Percentiles rank a stretch among this genome's conserved stretches.
These are phyloP conservation scores for Microcebus jonahi DNA, from an alignment of 2,113 vertebrate species.

Conservation along the genomic window DNA sequence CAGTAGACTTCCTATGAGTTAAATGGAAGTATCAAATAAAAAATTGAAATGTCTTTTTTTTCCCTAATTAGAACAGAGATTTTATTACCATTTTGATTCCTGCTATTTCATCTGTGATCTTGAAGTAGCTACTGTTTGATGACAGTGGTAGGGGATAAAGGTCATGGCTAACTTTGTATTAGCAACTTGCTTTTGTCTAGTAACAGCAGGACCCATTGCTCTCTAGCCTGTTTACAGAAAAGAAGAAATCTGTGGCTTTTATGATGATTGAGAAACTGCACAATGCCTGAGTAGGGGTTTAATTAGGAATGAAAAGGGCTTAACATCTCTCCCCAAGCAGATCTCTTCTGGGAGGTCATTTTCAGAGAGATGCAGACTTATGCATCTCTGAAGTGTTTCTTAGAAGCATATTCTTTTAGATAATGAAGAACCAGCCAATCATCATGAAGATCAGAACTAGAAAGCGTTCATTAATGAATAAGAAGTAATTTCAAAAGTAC, in stretches of 20 bases:
- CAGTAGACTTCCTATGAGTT: not conserved
- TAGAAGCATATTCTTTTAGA: not conserved
- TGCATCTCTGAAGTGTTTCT: not conserved
- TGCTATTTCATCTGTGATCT: constrained; percentile 8
- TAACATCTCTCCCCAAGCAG: not conserved
- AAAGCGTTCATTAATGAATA: not conserved
- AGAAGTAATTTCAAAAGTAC: not conserved
- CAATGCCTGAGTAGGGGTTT: not conserved
- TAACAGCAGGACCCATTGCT: not conserved
- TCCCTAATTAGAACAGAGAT: constrained; percentile 44
- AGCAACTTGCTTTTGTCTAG: constrained; percentile 36
- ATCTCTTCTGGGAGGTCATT: constrained; percentile 16
- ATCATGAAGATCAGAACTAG: not conserved
- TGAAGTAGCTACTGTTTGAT: not conserved
- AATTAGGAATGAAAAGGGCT: constrained; percentile 53
- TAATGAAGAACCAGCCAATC: not conserved
- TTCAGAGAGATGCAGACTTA: not conserved
- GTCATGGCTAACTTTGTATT: not conserved
- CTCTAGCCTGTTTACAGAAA: constrained; percentile 46
- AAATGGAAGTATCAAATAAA: constrained; percentile 24
- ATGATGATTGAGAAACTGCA: constrained; percentile 48
- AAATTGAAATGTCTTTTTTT: not conserved
- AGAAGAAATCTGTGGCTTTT: constrained; percentile 29
- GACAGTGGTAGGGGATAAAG: not conserved
- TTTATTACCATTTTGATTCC: constrained; percentile 23